Conservation (phyloP, 2,888 invertebrate genomes). For the Apantesis nais region DNA sequence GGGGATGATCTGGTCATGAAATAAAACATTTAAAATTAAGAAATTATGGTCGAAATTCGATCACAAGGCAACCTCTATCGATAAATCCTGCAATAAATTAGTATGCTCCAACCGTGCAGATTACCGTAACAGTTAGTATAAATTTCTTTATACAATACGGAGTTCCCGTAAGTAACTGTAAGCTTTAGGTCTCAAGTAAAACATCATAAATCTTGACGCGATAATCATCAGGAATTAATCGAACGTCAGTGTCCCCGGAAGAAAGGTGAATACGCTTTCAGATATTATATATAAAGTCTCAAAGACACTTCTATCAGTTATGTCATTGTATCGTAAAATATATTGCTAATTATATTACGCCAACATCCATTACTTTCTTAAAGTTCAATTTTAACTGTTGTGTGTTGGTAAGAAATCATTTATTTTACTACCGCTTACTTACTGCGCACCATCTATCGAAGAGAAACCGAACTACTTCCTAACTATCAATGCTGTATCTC, state of each 20-base stretch:
- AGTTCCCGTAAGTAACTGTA: background rate
- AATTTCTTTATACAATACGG: background rate
- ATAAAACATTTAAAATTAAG: background rate
- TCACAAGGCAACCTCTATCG: background rate
- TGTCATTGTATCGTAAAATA: background rate
- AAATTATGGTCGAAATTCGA: background rate
- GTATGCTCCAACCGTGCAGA: background rate
- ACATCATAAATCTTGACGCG: background rate
- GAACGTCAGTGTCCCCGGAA: background rate
- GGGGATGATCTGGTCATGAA: background rate
- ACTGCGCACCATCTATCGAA: no score
- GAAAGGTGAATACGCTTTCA: background rate
- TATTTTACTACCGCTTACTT: no score
- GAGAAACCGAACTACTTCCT: no score
- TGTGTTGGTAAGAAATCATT: no score
- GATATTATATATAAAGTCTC: background rate
- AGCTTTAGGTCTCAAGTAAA: background rate
- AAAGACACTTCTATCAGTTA: background rate
- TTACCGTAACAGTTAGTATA: background rate
- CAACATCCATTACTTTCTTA: background rate
- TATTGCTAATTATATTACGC: background rate
- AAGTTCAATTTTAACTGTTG: background rate
- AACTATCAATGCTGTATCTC: background rate
- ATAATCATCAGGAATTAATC: background rate
- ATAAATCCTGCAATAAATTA: background rate